Evolutionary conservation across 2,888 invertebrate species (phyloP).

Genomic region (Biston betularia): DNA sequence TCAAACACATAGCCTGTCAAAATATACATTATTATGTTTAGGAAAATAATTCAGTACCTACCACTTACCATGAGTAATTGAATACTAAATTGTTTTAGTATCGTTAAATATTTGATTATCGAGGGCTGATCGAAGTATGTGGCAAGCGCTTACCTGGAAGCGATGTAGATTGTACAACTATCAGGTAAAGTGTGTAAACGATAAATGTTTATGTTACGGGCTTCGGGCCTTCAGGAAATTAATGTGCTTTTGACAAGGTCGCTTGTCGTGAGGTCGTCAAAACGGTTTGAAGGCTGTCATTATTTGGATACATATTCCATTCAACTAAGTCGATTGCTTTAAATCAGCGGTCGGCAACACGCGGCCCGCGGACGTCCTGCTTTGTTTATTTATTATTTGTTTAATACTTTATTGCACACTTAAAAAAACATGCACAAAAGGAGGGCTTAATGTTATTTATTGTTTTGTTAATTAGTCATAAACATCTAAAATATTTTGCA

Average conservation of each 20-base stretch:
- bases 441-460: too few relatives aligned
- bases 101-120: neutral
- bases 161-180: neutral
- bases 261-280: conserved; percentile 1
- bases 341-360: too few relatives aligned
- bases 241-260: neutral
- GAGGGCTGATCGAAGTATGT: neutral
- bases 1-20: too few relatives aligned
- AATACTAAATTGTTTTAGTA: conserved; percentile 37
- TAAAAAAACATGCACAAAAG: too few relatives aligned
- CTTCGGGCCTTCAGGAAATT: neutral
- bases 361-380: too few relatives aligned
- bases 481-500: too few relatives aligned
- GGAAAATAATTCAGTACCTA: neutral
- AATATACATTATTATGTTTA: neutral
- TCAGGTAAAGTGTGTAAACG: conserved; percentile 1
- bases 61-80: neutral
- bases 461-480: too few relatives aligned
- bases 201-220: conserved; percentile 1
- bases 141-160: too few relatives aligned
- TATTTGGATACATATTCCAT: neutral
- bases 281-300: neutral
- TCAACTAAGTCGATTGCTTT: neutral
- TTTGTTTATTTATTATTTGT: too few relatives aligned
- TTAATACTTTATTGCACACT: too few relatives aligned